Evolutionary conservation across 2,113 vertebrate genomes (phyloP).

Genomic region (Apus apus): DNA sequence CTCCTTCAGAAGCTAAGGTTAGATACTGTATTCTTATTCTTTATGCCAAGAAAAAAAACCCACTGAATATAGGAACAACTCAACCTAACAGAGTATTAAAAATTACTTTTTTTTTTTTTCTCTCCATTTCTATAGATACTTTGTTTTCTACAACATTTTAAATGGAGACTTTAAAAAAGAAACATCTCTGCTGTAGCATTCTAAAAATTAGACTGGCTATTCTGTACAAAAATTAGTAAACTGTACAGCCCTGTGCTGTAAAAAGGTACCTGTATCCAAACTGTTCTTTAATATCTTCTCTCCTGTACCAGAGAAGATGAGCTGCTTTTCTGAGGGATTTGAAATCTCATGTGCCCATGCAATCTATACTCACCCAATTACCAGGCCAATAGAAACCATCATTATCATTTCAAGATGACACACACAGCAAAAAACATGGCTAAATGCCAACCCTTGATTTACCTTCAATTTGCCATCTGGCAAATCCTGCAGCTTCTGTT

Average conservation of each 20-base stretch:
- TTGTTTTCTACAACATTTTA: neutral
- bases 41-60: neutral
- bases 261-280: neutral
- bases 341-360: neutral
- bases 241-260: neutral
- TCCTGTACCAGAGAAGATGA: neutral
- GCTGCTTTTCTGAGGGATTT: neutral
- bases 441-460: neutral
- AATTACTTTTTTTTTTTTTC: neutral
- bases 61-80: neutral
- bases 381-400: neutral
- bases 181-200: neutral
- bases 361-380: neutral
- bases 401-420: neutral
- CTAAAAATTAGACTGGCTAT: neutral
- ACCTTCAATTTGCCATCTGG: conserved; percentile 17
- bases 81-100: neutral
- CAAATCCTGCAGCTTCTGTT: conserved; percentile 3
- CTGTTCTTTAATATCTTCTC: neutral
- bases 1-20: neutral
- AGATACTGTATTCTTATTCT: neutral
- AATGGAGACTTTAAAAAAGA: neutral
- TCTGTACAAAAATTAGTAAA: neutral
- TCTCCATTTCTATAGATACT: neutral
- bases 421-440: neutral